These are phyloP conservation scores for Pyrgus malvae DNA, from an alignment of 2,888 invertebrate species.

Conservation along the genomic window DNA sequence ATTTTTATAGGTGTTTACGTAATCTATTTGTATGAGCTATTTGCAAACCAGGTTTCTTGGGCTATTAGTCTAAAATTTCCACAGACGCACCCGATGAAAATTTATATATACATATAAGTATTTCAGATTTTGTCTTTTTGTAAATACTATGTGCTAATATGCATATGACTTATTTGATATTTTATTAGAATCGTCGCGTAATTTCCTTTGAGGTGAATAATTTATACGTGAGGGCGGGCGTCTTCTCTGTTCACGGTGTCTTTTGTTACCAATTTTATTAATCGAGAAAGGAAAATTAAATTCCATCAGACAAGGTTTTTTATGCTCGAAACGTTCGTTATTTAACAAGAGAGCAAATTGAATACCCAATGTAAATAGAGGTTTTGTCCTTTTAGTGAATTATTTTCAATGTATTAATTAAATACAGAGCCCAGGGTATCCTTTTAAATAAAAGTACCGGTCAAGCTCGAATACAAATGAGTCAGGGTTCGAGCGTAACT, in stretches of 20 bases:
- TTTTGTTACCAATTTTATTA: neutral
- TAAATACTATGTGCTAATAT: neutral
- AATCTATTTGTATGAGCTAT: slow-evolving; percentile 6
- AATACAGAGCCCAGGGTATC: neutral
- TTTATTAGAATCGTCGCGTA: neutral
- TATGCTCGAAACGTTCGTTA: neutral
- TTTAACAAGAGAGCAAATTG: neutral
- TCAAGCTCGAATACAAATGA: slow-evolving; percentile 4
- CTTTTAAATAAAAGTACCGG: neutral
- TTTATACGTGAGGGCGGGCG: neutral
- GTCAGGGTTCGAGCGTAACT: neutral
- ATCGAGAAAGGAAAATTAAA: slow-evolving; percentile 2
- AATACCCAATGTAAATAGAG: neutral
- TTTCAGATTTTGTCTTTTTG: neutral
- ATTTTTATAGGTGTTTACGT: slow-evolving; percentile 5
- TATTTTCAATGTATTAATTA: slow-evolving; percentile 5
- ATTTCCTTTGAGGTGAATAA: neutral
- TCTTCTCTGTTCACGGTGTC: neutral
- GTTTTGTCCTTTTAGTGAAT: neutral
- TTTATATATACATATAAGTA: neutral
- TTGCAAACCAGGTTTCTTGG: neutral
- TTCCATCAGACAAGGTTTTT: neutral
- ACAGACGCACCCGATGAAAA: neutral
- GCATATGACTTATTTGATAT: neutral
- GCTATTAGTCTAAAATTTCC: no score